Percentiles rank a stretch among this genome's conserved stretches.
phyloP scores from a whole-genome alignment of 2,797 vertebrate genomes.

The Sorex maritimensis region DNA sequence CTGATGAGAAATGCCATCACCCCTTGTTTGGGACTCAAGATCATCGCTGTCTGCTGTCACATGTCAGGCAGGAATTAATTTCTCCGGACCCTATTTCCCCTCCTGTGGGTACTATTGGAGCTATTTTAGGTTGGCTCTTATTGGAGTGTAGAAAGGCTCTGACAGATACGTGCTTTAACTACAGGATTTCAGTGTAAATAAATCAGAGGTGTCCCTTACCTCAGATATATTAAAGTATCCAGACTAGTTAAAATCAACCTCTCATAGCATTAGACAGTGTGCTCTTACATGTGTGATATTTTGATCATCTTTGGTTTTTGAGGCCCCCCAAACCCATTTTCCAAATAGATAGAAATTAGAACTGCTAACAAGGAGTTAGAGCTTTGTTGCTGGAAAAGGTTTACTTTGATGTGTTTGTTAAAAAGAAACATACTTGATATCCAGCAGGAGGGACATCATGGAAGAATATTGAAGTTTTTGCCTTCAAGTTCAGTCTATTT shows the following conservation, averaged over 20 bases:
- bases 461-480: conserved; percentile 5
- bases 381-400: not conserved
- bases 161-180: conserved; percentile 85
- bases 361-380: not conserved
- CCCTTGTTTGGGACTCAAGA: conserved; percentile 59
- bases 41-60: conserved; percentile 66
- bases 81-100: conserved; percentile 81
- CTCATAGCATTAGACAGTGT: conserved; percentile 18
- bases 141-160: conserved; percentile 83
- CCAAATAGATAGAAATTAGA: not conserved
- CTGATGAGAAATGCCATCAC: conserved; percentile 26
- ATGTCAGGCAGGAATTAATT: conserved; percentile 86
- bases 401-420: conserved; percentile 53
- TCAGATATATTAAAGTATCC: conserved; percentile 79
- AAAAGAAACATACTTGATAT: not conserved
- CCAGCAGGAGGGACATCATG: not conserved
- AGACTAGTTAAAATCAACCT: conserved; percentile 76
- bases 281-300: conserved; percentile 38
- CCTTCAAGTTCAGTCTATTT: not conserved
- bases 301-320: conserved; percentile 58
- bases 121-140: conserved; percentile 86
- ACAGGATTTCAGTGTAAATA: conserved; percentile 86
- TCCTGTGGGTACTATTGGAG: conserved; percentile 73
- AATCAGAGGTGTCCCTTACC: conserved; percentile 74
- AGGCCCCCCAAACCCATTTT: not conserved